Base-by-base conservation (phyloP, 2,113 vertebrate genomes). In the Symphodus melops region DNA sequence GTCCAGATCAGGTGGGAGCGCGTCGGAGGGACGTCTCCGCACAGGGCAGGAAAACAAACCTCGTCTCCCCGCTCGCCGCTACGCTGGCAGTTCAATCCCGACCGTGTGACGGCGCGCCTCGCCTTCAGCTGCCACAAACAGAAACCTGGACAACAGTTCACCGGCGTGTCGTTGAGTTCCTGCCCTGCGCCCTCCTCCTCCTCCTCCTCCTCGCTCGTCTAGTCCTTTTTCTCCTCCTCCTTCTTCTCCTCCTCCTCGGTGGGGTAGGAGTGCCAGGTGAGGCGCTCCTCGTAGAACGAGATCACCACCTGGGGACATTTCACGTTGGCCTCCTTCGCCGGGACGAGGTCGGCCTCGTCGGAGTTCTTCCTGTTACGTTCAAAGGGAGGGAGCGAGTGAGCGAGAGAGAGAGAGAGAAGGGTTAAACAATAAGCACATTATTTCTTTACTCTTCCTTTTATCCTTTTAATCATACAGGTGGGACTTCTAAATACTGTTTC, bases 291-390 rank as follows among this genome's bases (percentile, higher is more conserved):
- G 11, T 98, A 99, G 93, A 99, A 99, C 1, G 97, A 99, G 88
- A 99, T 99, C 74, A 99, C 98, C 90, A 99, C 98, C 89, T 99
- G 98, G 3, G 98, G 98, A 91, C 98, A 99, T 86, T 97, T 97
- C 82, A 99, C 92, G 59, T 99, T 99, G 64, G 98, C 98, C 88
- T 99, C 98, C 92, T 99, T 99, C 60, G 97, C 97, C 0, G 97
- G 97, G 25, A 99, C 97, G 25, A 99, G 96, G 86, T 99, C 97
- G 0, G 97, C 97, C 88, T 99, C 97, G 7, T 99, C 97, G 0
- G 96, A 98, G 91, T 96, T 98, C 77, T 97, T 99, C 98, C 98
- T 99, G 90, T 16, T 66, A 4, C 19, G 51, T 73, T 37, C 1
- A 21, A 46, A 37, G 51, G 12, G 68, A 44, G 37, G 16, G 25